phyloP scores from a whole-genome alignment of 2,113 vertebrate genomes.

The Madoqua kirkii region DNA sequence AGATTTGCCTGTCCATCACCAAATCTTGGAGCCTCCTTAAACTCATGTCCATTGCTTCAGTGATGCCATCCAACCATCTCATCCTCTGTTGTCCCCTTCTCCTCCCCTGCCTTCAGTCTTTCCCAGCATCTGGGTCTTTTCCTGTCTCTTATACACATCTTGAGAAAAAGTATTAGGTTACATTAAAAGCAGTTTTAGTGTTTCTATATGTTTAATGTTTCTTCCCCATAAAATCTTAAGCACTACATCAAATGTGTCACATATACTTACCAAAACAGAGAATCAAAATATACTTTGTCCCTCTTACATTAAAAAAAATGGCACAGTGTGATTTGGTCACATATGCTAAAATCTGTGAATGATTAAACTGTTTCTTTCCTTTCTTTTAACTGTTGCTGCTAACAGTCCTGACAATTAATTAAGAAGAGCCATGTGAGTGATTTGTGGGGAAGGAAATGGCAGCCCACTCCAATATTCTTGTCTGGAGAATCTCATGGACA shows the following conservation, averaged over 20 bases:
- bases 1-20: background rate
- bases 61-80: background rate
- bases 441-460: background rate
- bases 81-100: background rate
- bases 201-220: background rate
- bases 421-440: background rate
- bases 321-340: background rate
- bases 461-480: background rate
- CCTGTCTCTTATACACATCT: no score
- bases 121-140: background rate
- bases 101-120: accelerated
- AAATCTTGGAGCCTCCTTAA: background rate
- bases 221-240: background rate
- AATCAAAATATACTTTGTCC: background rate
- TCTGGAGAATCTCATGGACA: background rate
- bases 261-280: background rate
- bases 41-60: background rate
- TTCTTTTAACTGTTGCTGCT: background rate
- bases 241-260: background rate
- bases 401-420: background rate
- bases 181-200: background rate
- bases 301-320: background rate
- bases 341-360: background rate
- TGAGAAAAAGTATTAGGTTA: background rate
- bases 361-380: background rate